phyloP scores from a whole-genome alignment of 92 coral and sea anemone genomes.

The Pocillopora grandis region DNA sequence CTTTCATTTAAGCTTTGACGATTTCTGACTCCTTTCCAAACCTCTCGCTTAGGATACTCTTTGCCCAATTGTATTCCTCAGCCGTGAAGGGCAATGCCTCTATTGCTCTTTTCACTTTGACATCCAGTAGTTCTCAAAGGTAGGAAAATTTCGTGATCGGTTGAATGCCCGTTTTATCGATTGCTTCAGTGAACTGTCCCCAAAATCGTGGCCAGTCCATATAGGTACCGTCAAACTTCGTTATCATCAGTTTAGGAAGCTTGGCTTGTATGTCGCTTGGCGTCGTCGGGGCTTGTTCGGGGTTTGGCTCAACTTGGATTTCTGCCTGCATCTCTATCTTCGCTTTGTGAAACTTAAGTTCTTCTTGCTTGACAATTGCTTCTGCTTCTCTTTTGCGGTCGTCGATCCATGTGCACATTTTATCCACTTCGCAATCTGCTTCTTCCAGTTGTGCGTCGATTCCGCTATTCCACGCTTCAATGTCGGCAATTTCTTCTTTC shows the following conservation, averaged over 20 bases:
- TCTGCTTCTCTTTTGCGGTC: constrained; percentile 25
- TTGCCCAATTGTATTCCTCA: constrained; percentile 53
- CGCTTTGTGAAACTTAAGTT: constrained; percentile 10
- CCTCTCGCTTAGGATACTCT: constrained; percentile 38
- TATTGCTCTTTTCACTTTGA: not conserved
- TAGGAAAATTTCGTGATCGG: constrained; percentile 47
- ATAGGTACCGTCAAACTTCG: no score
- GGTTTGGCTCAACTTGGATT: constrained; percentile 19
- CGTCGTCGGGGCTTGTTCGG: constrained; percentile 15
- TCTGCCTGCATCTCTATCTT: constrained; percentile 27
- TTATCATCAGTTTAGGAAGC: constrained; percentile 24
- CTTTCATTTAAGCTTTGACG: constrained; percentile 42
- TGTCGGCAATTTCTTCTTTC: not conserved
- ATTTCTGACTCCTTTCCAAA: constrained; percentile 51
- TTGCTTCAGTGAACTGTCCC: not conserved
- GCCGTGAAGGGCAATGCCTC: constrained; percentile 49
- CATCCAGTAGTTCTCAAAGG: constrained; percentile 36
- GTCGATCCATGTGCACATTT: constrained; percentile 19
- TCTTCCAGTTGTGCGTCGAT: not conserved
- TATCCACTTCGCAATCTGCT: constrained; percentile 20
- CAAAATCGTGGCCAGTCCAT: no score
- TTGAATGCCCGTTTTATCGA: constrained; percentile 34
- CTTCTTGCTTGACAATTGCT: not conserved
- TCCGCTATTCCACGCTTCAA: not conserved
- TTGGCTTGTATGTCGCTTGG: constrained; percentile 36